Evolutionary conservation across 2,797 vertebrate species (phyloP), one percentile per base, ranked within the genome.

Genomic region (Danio jaintianensis): DNA sequence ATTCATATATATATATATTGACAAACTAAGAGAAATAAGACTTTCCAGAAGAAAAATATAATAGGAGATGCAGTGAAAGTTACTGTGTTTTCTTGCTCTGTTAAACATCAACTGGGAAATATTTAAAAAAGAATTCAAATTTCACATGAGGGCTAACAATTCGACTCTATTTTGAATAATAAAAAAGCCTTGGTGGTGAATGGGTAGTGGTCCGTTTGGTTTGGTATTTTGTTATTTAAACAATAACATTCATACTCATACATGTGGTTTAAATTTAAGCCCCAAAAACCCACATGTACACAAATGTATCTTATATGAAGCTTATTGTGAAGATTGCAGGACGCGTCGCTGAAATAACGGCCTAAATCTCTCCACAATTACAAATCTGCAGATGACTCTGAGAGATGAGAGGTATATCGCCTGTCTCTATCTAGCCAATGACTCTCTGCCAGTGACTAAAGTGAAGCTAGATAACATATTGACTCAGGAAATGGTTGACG

Each of bases 401-500:
- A 45, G 15, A 68, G 53, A 71, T 63, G 18, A 53, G 58, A 53
- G 47, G 15, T 36, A n/a, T n/a, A 79, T 71, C 47, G 40, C 29
- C 38, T 66, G 50, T 56, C 62, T 67, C 40, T 16, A 64, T 78
- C 62, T 48, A 45, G 42, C 40, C 63, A 36, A 42, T 64, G 20
- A 45, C 38, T 38, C 45, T 4, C 38, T 40, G 12, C 15, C 38
- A 55, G 47, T 9, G 20, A 72, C 48, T 79, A 20, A 38, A 53
- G 18, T 45, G 6, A 55, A 45, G 47, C 36, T 52, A 52, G 36
- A 63, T 69, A 52, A 38, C 61, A 13, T 58, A 50, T 20, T 66
- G 11, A 64, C 62, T 88, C 83, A 92, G 93, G 93, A 94, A 94
- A 93, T 91, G 68, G 85, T 85, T 86, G 85, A 87, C 81, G 75